These are phyloP conservation scores for Phylloscopus trochiloides DNA, from an alignment of 2,113 vertebrate genomes.

Conservation along the genomic window DNA sequence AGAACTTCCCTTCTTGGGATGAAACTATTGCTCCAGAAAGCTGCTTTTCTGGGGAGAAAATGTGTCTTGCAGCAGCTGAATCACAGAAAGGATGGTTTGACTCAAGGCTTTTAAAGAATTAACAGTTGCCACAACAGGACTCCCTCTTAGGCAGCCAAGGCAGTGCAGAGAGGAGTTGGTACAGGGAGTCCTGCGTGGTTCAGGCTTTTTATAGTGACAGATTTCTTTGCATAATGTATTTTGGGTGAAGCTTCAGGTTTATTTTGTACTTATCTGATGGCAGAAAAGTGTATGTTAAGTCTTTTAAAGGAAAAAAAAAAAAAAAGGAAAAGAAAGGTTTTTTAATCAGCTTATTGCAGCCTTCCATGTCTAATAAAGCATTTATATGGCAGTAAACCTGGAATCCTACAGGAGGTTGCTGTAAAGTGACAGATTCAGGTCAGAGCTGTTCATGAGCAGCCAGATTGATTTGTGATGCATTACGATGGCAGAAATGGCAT, in stretches of 20 bases:
- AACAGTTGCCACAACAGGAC: background rate
- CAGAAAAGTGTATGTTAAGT: slow-evolving; percentile 43
- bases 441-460: slow-evolving; percentile 60
- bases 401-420: slow-evolving; percentile 40
- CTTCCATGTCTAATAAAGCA: slow-evolving; percentile 48
- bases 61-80: background rate
- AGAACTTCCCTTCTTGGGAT: background rate
- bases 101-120: slow-evolving; percentile 16
- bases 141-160: background rate
- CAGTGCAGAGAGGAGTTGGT: background rate
- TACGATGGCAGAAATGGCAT: slow-evolving; percentile 29
- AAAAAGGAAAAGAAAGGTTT: background rate
- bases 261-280: slow-evolving; percentile 53
- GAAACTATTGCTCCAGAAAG: background rate
- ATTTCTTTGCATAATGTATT: slow-evolving; percentile 23
- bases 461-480: slow-evolving; percentile 51
- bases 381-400: slow-evolving; percentile 52
- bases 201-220: slow-evolving; percentile 6
- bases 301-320: background rate
- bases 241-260: slow-evolving; percentile 11
- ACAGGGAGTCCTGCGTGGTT: background rate
- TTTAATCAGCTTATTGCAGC: slow-evolving; percentile 67
- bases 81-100: background rate
- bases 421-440: slow-evolving; percentile 73
- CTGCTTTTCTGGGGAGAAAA: background rate